A percentile compares a stretch with the other conserved stretches of the same genome.
phyloP scores from a whole-genome alignment of 2,797 vertebrate genomes.

The Pangasius macronema region DNA sequence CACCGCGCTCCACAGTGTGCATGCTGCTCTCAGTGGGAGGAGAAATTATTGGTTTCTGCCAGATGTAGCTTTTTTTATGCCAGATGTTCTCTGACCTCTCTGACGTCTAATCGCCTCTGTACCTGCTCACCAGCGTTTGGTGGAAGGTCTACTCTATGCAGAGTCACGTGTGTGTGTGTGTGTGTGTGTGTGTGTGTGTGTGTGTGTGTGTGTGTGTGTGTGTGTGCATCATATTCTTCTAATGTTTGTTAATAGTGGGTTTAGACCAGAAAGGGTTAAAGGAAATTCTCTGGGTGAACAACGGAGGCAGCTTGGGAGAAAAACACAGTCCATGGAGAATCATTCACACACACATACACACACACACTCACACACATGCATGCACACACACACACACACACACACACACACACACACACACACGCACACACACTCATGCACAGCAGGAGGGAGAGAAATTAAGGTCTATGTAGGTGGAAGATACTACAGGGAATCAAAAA shows the following conservation, averaged over 20 bases:
- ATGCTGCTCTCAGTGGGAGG: neutral
- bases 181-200: neutral
- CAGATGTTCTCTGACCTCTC: neutral
- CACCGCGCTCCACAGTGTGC: neutral
- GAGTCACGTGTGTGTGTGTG: neutral
- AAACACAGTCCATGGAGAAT: conserved; percentile 68
- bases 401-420: conserved; percentile 33
- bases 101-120: neutral
- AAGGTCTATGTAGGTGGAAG: conserved; percentile 45
- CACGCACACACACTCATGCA: conserved; percentile 47
- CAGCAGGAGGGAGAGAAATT: conserved; percentile 55
- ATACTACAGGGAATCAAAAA: conserved; percentile 43
- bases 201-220: conserved; percentile 7
- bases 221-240: neutral
- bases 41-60: neutral
- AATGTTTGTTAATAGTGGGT: neutral
- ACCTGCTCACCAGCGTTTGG: too few relatives aligned
- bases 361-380: conserved; percentile 44
- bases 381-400: conserved; percentile 39
- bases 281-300: conserved; percentile 36
- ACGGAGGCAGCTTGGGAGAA: conserved; percentile 51
- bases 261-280: conserved; percentile 12
- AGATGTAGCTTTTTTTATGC: neutral
- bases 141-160: neutral
- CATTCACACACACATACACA: conserved; percentile 57